Percentiles rank a stretch among this genome's conserved stretches.
Conservation (phyloP, 2,113 vertebrate species). For the Eurystomus gularis region DNA sequence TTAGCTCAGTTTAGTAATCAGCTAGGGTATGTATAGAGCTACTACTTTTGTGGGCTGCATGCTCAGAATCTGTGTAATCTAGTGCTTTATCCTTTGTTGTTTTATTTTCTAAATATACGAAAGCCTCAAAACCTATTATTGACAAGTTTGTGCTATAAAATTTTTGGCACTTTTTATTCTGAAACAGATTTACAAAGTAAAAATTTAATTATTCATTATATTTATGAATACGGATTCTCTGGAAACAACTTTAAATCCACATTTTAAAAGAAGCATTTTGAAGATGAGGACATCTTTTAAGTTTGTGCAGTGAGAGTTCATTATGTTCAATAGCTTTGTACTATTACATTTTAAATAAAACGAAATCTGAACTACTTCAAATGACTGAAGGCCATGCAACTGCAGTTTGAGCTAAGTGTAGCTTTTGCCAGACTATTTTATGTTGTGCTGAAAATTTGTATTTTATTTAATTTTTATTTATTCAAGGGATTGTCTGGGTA, state of each 20-base stretch:
- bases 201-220: too few species aligned
- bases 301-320: neutral
- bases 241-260: neutral
- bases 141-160: neutral
- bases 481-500: neutral
- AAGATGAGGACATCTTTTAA: neutral
- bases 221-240: neutral
- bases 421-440: neutral
- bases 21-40: neutral
- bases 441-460: neutral
- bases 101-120: neutral
- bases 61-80: neutral
- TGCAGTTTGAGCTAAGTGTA: neutral
- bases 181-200: neutral
- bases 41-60: neutral
- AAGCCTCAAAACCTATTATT: neutral
- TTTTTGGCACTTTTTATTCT: neutral
- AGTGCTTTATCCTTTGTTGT: neutral
- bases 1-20: neutral
- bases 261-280: neutral
- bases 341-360: neutral
- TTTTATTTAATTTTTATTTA: neutral
- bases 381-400: neutral
- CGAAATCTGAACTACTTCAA: neutral
- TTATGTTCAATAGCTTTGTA: neutral